Evolutionary conservation across 1,140 invertebrate genomes (phyloP).

Genomic region (Orchestia grillus): DNA sequence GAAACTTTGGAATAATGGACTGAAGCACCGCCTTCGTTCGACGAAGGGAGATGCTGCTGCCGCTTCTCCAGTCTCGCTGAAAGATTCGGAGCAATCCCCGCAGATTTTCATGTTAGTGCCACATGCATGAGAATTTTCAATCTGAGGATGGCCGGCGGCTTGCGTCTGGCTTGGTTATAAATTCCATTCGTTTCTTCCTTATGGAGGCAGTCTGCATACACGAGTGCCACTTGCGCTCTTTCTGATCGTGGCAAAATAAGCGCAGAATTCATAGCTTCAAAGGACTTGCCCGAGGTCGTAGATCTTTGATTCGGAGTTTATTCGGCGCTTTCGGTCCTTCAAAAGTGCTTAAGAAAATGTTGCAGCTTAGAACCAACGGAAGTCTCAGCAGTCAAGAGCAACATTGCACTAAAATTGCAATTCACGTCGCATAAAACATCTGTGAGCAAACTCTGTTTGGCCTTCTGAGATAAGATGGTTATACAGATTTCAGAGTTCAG

Average conservation of each 20-base stretch:
- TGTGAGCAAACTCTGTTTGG: background rate
- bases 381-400: background rate
- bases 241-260: background rate
- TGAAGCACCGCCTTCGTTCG: background rate
- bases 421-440: background rate
- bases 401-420: background rate
- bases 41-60: background rate
- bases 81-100: conserved; percentile 15
- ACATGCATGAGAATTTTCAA: conserved; percentile 30
- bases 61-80: conserved; percentile 1
- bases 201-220: background rate
- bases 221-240: background rate
- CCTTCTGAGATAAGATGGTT: background rate
- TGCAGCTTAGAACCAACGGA: background rate
- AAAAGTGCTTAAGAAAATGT: background rate
- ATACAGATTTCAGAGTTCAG: too few relatives aligned
- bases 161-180: background rate
- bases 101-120: background rate
- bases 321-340: background rate
- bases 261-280: background rate
- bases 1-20: background rate
- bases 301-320: background rate
- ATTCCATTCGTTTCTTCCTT: conserved; percentile 1
- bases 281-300: background rate
- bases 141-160: background rate